Evolutionary conservation across 2,797 vertebrate genomes (phyloP).

Genomic region (Capromys pilorides): DNA sequence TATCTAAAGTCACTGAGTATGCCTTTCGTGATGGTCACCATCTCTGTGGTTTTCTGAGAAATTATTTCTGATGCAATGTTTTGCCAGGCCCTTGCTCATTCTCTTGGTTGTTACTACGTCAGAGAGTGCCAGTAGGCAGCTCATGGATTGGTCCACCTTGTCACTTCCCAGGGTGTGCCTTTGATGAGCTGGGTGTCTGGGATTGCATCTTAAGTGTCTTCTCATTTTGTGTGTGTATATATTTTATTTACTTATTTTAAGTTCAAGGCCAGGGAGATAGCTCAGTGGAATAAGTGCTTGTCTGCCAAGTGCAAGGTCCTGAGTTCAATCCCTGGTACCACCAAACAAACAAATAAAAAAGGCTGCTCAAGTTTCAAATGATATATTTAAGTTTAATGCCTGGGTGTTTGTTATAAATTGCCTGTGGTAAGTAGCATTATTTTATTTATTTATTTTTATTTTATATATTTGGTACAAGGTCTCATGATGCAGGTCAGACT

Average conservation of each 20-base stretch:
- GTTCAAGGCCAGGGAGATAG: neutral
- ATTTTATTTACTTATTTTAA: neutral
- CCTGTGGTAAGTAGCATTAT: neutral
- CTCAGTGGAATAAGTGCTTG: no score
- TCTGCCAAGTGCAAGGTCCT: no score
- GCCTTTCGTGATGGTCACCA: neutral
- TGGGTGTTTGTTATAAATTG: neutral
- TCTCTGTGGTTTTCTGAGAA: neutral
- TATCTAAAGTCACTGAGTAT: neutral
- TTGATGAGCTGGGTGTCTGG: neutral
- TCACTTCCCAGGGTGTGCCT: neutral
- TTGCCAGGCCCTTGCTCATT: neutral
- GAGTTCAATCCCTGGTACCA: no score
- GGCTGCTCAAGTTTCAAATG: no score
- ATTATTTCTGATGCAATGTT: neutral
- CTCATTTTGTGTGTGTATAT: neutral
- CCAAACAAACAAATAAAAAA: no score
- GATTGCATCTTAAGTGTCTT: neutral
- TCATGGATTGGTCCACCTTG: neutral
- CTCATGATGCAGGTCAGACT: no score
- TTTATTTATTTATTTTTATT: neutral
- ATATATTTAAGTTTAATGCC: neutral
- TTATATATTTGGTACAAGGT: no score
- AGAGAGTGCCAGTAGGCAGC: neutral
- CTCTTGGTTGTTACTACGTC: neutral